Evolutionary conservation across 2,113 vertebrate genomes (phyloP).

Genomic region (Rattus rattus): DNA sequence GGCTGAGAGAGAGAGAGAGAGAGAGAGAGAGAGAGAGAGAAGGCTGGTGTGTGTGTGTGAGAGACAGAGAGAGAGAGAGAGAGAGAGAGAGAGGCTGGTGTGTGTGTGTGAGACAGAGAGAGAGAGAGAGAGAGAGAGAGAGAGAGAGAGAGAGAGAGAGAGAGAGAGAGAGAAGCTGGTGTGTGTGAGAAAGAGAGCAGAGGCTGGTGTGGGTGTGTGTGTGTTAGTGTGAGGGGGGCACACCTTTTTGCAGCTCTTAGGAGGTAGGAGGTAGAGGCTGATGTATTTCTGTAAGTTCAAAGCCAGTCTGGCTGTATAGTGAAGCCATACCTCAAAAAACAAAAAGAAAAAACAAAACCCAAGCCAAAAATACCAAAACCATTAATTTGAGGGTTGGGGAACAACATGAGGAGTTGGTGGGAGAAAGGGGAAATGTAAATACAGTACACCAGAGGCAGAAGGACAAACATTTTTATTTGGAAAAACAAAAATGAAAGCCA

Average conservation of each 20-base stretch:
- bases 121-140: too few relatives aligned
- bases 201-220: too few relatives aligned
- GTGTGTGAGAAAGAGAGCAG: too few relatives aligned
- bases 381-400: not conserved
- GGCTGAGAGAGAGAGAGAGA: not conserved
- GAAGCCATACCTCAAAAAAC: not conserved
- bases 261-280: not conserved
- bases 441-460: not conserved
- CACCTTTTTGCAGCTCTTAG: not conserved
- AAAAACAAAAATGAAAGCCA: not conserved
- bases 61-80: too few relatives aligned
- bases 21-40: not conserved
- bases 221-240: not conserved
- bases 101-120: too few relatives aligned
- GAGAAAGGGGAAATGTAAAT: not conserved
- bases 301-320: not conserved
- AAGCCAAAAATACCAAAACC: not conserved
- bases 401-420: not conserved
- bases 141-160: too few relatives aligned
- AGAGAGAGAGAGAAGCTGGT: not conserved
- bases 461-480: not conserved
- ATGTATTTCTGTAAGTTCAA: not conserved
- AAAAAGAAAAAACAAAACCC: too few relatives aligned
- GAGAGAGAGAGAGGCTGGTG: too few relatives aligned
- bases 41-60: not conserved